A percentile compares a stretch with the other conserved stretches of the same genome.
Conservation (phyloP, 2,113 vertebrate genomes). For the Polyodon spathula region DNA sequence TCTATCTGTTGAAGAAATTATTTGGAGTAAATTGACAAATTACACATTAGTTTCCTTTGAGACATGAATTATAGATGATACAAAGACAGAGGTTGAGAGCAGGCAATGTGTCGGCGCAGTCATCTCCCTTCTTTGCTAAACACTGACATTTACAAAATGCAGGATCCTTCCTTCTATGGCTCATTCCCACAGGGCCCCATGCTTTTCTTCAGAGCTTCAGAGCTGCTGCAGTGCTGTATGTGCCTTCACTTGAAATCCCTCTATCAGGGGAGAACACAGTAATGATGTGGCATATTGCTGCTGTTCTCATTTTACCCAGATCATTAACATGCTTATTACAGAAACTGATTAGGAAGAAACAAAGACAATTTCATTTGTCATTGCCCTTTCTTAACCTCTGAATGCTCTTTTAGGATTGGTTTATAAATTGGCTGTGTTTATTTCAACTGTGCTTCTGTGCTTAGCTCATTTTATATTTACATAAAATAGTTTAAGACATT, state of each 20-base stretch:
- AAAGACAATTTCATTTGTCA: not conserved
- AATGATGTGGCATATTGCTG: not conserved
- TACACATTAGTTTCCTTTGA: conserved; percentile 17
- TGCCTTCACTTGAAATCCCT: not conserved
- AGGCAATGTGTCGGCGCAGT: conserved; percentile 4
- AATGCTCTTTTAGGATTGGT: too few species aligned
- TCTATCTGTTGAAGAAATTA: conserved; percentile 11
- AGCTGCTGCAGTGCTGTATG: not conserved
- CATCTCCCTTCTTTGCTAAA: conserved; percentile 16
- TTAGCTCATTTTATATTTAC: too few species aligned
- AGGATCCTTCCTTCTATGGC: not conserved
- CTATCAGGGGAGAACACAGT: not conserved
- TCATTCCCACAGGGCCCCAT: not conserved
- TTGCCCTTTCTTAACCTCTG: too few species aligned
- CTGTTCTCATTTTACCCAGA: not conserved
- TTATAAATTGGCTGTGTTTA: too few species aligned
- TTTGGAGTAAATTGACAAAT: conserved; percentile 9
- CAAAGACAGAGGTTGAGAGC: not conserved
- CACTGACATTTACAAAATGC: conserved; percentile 23
- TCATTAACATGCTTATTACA: not conserved
- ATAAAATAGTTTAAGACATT: too few species aligned
- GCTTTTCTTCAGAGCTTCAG: not conserved
- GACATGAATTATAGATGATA: conserved; percentile 22
- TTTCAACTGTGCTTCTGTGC: too few species aligned
- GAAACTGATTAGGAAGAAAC: not conserved